Evolutionary conservation across 2,113 vertebrate species (phyloP).

Genomic region (Myiagra hebetior): DNA sequence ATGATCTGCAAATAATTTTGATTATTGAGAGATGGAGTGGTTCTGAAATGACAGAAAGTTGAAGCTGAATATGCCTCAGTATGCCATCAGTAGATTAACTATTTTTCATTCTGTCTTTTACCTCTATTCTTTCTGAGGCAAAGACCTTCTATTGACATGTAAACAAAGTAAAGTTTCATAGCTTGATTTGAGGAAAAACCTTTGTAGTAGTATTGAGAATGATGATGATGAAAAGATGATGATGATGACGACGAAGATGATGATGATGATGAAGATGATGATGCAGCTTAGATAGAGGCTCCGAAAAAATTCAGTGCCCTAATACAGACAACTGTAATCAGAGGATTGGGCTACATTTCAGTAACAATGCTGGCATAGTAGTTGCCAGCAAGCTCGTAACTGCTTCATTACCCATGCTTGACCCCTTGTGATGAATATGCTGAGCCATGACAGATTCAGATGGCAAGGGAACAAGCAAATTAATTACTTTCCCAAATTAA

Average conservation of each 20-base stretch:
- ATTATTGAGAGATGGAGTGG: neutral
- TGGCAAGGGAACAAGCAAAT: slow-evolving; percentile 42
- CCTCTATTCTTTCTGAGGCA: neutral
- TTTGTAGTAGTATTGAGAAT: neutral
- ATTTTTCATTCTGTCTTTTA: neutral
- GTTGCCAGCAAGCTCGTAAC: neutral
- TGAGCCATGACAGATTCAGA: slow-evolving; percentile 1
- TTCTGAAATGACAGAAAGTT: neutral
- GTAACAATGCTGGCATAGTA: neutral
- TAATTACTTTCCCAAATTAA: slow-evolving; percentile 31
- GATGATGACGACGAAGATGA: neutral
- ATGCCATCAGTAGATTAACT: neutral
- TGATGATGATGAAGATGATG: neutral
- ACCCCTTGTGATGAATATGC: slow-evolving; percentile 9
- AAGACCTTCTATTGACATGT: neutral
- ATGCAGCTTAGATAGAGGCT: neutral
- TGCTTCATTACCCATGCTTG: slow-evolving; percentile 44
- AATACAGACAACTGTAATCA: neutral
- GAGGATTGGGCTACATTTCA: neutral
- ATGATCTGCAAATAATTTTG: neutral
- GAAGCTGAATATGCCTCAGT: neutral
- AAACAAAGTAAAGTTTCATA: neutral
- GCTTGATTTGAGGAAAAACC: neutral
- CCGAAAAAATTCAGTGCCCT: neutral
- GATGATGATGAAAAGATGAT: neutral